Percentiles rank a stretch among this genome's conserved stretches.
These are phyloP conservation scores for Psococerastis gibbosa DNA, from an alignment of 2,888 invertebrate genomes.

Conservation along the genomic window DNA sequence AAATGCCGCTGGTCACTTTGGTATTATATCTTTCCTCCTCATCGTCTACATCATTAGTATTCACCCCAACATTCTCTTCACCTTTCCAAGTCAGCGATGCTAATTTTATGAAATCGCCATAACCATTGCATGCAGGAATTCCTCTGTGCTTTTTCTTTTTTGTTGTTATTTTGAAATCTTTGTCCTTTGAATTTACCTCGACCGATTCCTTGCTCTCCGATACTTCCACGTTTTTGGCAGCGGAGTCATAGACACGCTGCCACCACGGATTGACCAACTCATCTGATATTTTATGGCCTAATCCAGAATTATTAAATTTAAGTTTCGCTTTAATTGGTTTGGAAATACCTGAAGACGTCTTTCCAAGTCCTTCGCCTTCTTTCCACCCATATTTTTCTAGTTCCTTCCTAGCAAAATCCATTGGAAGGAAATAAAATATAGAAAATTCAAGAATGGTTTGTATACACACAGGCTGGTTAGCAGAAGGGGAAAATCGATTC, in stretches of 20 bases:
- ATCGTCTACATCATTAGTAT: constrained; percentile 4
- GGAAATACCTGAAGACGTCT: not conserved
- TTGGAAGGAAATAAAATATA: too few relatives aligned
- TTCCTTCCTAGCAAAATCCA: constrained; percentile 5
- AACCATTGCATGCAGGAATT: not conserved
- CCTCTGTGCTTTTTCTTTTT: not conserved
- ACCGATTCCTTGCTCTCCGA: not conserved
- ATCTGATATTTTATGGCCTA: not conserved
- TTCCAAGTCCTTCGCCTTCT: constrained; percentile 5
- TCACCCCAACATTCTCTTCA: not conserved
- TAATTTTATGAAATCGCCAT: not conserved
- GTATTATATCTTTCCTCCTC: not conserved
- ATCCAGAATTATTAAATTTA: constrained; percentile 1
- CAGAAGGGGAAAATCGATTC: too few relatives aligned
- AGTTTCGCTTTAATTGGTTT: constrained; percentile 4
- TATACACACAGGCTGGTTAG: too few relatives aligned
- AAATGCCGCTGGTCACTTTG: constrained; percentile 6
- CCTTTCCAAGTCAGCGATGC: not conserved
- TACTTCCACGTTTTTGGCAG: not conserved
- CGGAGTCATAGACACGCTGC: constrained; percentile 2
- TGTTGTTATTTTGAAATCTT: not conserved
- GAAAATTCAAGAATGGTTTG: too few relatives aligned
- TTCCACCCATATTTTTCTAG: constrained; percentile 7
- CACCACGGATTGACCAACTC: constrained; percentile 5
- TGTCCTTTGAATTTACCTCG: not conserved